Evolutionary conservation across 2,797 vertebrate species (phyloP).

Genomic region (Botia almorhae): DNA sequence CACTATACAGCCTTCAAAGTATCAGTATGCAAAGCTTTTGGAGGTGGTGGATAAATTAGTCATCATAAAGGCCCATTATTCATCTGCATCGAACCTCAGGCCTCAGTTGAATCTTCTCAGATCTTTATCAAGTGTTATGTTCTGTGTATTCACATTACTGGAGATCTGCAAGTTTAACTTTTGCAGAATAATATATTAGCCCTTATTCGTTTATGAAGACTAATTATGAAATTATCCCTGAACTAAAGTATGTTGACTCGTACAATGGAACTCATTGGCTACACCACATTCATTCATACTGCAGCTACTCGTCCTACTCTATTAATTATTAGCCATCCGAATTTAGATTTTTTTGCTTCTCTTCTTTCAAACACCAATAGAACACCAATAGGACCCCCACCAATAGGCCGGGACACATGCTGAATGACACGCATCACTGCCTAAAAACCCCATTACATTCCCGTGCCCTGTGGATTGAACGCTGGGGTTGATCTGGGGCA

Average conservation of each 20-base stretch:
- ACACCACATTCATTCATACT: conserved; percentile 41
- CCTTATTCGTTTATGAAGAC: background rate
- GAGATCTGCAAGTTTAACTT: no score
- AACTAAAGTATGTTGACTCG: conserved; percentile 42
- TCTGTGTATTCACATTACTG: no score
- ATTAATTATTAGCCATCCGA: conserved; percentile 74
- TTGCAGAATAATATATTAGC: no score
- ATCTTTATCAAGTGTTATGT: no score
- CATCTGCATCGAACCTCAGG: no score
- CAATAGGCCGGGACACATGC: conserved; percentile 29
- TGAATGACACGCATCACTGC: conserved; percentile 47
- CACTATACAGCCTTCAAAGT: no score
- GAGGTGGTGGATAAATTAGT: no score
- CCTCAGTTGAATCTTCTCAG: no score
- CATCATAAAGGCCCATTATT: no score
- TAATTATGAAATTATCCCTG: conserved; percentile 9
- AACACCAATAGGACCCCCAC: conserved; percentile 22
- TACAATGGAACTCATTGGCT: conserved; percentile 52
- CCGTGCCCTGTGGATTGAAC: conserved; percentile 32
- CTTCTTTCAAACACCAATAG: conserved; percentile 58
- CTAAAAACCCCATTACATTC: conserved; percentile 48
- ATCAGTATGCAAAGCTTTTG: no score
- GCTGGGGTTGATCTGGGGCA: conserved; percentile 22
- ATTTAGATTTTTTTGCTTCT: conserved; percentile 66
- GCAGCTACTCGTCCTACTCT: conserved; percentile 67